Conservation (phyloP, 1,140 invertebrate species). For the Trypoxylus dichotomus region DNA sequence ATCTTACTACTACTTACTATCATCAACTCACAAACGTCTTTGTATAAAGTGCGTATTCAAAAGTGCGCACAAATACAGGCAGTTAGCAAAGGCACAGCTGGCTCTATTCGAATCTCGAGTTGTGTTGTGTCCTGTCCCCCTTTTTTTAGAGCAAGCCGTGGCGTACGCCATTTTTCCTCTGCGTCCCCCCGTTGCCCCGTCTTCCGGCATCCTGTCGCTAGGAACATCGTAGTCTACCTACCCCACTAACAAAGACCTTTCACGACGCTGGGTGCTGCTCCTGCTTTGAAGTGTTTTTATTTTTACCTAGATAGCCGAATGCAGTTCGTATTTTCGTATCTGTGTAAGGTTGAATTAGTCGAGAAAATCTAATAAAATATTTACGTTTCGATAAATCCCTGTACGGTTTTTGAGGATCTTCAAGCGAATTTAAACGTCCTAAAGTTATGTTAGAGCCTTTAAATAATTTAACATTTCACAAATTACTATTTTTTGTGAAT, state of each 20-base stretch:
- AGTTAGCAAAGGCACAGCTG: background rate
- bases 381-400: background rate
- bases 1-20: no score
- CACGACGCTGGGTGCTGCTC: background rate
- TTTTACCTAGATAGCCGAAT: background rate
- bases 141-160: background rate
- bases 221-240: background rate
- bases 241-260: conserved; percentile 5
- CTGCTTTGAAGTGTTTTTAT: conserved; percentile 2
- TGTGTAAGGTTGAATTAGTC: background rate
- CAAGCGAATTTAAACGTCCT: background rate
- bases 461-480: no score
- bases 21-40: no score
- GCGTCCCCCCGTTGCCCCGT: background rate
- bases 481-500: no score
- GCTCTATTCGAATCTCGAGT: background rate
- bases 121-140: background rate
- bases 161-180: background rate
- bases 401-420: background rate
- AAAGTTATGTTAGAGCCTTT: no score
- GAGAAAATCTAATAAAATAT: conserved; percentile 4
- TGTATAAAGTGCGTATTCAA: background rate
- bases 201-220: background rate
- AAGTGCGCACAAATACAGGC: background rate
- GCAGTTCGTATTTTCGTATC: background rate